Base-by-base conservation (phyloP, 23 tunicate genomes). In the Styela clava region DNA sequence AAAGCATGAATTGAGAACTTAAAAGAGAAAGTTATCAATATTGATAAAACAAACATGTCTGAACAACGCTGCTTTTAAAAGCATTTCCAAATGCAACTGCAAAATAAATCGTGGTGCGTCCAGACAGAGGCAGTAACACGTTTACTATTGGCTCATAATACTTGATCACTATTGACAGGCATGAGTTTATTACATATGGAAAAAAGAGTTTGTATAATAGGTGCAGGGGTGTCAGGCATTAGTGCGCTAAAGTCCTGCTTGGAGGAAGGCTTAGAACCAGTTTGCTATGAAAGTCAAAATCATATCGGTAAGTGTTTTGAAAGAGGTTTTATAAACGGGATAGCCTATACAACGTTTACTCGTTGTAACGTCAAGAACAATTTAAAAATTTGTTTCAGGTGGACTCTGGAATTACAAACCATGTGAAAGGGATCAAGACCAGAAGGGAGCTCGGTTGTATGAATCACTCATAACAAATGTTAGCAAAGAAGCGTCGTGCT, bases 221-320 rank as follows among this genome's bases (percentile, higher is more conserved):
- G 95, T n/a, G 95, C 88, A 19, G 95, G 95, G 2, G 52, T 35
- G 62, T 27, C 84, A 1, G 95, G 95, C 32, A 62, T 89, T 12
- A 69, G 62, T 63, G 74, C 95, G 2, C 31, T 89, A 2, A 89
- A 89, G 32, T 73, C 84, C 21, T 84, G 88, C 29, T 79, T 89
- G 78, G 95, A 89, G 29, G 85, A 84, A 21, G 88, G 85, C 18
- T 35, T 89, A 25, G 33, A 18, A 33, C 95, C 95, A 44, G 61
- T 26, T 21, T 89, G 95, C 65, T 84, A 71, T 51, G 95, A 89
- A 79, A 69, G 52, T 21, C 63, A 74, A 35, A 28, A 62, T 16
- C 84, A 78, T 33, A 34, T 83, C 34, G 87, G 87, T n/a, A n/a
- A n/a, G n/a, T n/a, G n/a, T n/a, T n/a, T n/a, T n/a, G n/a, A n/a